These are phyloP conservation scores for Diorhabda carinulata DNA, from an alignment of 1,140 invertebrate genomes.

Conservation along the genomic window DNA sequence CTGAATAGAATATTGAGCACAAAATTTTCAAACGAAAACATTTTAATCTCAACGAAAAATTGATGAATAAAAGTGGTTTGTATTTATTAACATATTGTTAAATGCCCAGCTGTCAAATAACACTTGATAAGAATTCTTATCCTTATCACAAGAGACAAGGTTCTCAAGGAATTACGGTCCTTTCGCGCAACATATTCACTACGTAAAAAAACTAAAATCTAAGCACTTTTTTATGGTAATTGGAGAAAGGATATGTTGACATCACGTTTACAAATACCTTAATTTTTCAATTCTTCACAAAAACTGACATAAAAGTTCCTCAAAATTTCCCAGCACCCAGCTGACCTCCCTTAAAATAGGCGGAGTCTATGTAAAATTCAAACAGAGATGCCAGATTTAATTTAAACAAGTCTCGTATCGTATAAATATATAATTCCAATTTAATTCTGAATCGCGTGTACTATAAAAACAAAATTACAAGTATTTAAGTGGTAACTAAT, in stretches of 20 bases:
- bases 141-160: constrained; percentile 18
- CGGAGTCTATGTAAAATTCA: constrained; percentile 1
- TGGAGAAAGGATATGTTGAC: not conserved
- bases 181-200: constrained; percentile 2
- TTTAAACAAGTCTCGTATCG: too few species aligned
- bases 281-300: constrained; percentile 3
- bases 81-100: constrained; percentile 35
- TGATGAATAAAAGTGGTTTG: constrained; percentile 27
- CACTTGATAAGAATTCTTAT: constrained; percentile 29
- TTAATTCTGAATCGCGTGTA: too few species aligned
- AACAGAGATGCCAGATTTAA: not conserved
- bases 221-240: not conserved
- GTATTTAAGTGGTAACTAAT: too few species aligned
- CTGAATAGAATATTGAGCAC: constrained; percentile 21
- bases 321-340: not conserved
- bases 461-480: too few species aligned
- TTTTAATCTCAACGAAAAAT: constrained; percentile 27
- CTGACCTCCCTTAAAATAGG: constrained; percentile 6
- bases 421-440: too few species aligned
- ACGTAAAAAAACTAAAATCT: not conserved
- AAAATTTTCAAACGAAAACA: constrained; percentile 20
- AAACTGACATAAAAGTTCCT: constrained; percentile 6
- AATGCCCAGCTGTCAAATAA: constrained; percentile 23
- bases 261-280: not conserved
- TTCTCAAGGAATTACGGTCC: not conserved